Conservation (phyloP, 2,113 vertebrate species). For the Suncus etruscus region DNA sequence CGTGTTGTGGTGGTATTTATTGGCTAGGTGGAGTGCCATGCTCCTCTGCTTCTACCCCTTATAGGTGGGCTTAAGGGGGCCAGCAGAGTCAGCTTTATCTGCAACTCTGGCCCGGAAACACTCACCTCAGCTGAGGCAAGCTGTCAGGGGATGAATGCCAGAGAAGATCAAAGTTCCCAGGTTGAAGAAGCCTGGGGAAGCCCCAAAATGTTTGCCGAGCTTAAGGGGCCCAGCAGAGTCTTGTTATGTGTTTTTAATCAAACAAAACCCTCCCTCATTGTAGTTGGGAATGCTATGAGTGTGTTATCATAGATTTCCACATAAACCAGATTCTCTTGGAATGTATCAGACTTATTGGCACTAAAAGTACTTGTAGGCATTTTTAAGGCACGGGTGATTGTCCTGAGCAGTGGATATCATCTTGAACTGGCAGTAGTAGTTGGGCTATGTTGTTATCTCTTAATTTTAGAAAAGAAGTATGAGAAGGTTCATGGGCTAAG, state of each 20-base stretch:
- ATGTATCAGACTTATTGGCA: background rate
- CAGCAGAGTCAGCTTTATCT: no score
- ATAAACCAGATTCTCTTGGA: background rate
- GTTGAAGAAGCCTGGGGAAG: no score
- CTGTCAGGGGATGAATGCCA: no score
- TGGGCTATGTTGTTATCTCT: background rate
- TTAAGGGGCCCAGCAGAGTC: no score
- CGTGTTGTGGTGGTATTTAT: no score
- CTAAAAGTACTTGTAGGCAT: background rate
- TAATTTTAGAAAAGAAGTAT: background rate
- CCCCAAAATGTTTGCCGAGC: no score
- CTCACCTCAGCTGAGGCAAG: no score
- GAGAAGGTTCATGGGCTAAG: background rate
- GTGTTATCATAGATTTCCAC: slow-evolving; percentile 1
- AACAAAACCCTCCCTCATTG: background rate
- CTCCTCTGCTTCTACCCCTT: no score
- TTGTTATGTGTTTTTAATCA: background rate
- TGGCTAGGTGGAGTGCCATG: no score
- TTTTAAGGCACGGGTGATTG: slow-evolving; percentile 3
- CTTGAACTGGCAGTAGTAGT: background rate
- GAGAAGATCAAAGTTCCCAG: no score
- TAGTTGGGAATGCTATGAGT: background rate
- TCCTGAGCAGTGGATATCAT: background rate
- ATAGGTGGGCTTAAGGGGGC: no score
- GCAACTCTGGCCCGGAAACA: no score